Evolutionary conservation across 2,888 invertebrate species (phyloP), one percentile per base, ranked within the genome.

Genomic region (Agonum fuliginosum): DNA sequence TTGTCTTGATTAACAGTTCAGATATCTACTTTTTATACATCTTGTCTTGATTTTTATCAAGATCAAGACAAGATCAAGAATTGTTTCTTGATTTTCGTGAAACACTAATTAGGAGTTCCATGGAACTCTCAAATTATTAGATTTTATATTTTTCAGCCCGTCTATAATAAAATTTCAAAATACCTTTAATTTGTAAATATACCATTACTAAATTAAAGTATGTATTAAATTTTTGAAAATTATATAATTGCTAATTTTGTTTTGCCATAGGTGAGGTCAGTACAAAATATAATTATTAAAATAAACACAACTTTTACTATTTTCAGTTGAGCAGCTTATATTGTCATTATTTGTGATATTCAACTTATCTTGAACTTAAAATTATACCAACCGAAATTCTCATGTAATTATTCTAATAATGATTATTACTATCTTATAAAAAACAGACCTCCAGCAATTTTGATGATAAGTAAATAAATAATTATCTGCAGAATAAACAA

Each of bases 351-450:
- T 34, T 19, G 1, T 65, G 34, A 65, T 65, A 65, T 65, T 65
- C 34, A 34, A 27, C 34, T 65, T 34, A 30, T 34, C 62, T 65
- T 34, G 62, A 65, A 65, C 62, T 65, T 65, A 17, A 34, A 30
- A 65, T 19, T 34, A n/a, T n/a, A 48, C 37, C 48, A 5, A 10
- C 20, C 48, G 12, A 58, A 58, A 58, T 58, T 58, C 24, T 5
- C 58, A 24, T 58, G 24, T 58, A 58, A 30, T 58, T 58, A 30
- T 27, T 27, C 12, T 58, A 27, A 58, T 58, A 4, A 58, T 58
- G 2, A 58, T 58, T 58, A 58, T 27, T 58, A 14, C 24, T n/a
- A 27, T 6, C 0, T 48, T 8, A 20, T 10, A 19, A 20, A 48
- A 48, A 48, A 20, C 4, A 48, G 48, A 48, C 48, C 48, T 48